These are phyloP conservation scores for Lepeophtheirus salmonis DNA, from an alignment of 1,140 invertebrate genomes.

Conservation along the genomic window DNA sequence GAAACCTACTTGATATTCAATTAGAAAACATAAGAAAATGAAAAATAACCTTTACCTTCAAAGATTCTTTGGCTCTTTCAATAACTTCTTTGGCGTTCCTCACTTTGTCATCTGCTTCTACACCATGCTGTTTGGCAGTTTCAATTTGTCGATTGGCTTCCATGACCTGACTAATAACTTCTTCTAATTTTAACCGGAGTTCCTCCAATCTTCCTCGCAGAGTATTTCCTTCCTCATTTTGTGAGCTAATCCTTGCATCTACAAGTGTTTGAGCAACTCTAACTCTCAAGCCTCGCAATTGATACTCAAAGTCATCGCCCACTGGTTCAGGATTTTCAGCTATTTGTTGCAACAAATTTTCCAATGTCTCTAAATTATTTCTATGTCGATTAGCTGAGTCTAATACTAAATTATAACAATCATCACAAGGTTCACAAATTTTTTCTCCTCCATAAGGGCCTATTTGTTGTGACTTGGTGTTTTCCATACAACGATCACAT, in stretches of 20 bases:
- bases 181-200: constrained; percentile 40
- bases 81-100: constrained; percentile 50
- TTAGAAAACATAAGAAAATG: not conserved
- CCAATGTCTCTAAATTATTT: constrained; percentile 47
- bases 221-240: constrained; percentile 29
- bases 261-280: constrained; percentile 47
- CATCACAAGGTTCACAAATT: constrained; percentile 70
- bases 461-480: constrained; percentile 36
- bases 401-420: constrained; percentile 81
- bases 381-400: constrained; percentile 63
- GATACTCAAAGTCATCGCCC: constrained; percentile 62
- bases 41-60: constrained; percentile 29
- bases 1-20: constrained; percentile 35
- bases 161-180: constrained; percentile 29
- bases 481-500: constrained; percentile 85
- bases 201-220: constrained; percentile 46
- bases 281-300: constrained; percentile 46
- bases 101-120: constrained; percentile 43
- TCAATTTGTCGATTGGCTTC: constrained; percentile 30
- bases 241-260: constrained; percentile 44
- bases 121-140: constrained; percentile 39
- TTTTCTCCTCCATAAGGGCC: constrained; percentile 46
- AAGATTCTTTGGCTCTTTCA: constrained; percentile 44
- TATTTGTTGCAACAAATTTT: constrained; percentile 44
- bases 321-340: constrained; percentile 53